These are phyloP conservation scores for Grantiella picta DNA, from an alignment of 2,113 vertebrate species.

Conservation along the genomic window DNA sequence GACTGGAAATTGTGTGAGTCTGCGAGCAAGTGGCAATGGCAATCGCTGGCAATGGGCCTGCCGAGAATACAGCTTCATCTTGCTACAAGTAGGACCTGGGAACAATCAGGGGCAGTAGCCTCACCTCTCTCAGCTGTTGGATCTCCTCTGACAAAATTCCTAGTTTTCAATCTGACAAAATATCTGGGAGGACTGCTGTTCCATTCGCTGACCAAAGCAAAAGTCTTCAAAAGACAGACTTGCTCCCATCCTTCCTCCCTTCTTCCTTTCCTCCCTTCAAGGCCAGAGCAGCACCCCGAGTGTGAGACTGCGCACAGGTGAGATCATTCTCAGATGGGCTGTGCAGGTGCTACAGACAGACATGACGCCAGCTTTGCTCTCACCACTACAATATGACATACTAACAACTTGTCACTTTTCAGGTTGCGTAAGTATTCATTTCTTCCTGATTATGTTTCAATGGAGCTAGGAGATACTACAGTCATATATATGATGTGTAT, in stretches of 20 bases:
- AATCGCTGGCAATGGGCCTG: background rate
- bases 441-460: conserved; percentile 12
- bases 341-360: background rate
- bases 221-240: background rate
- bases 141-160: background rate
- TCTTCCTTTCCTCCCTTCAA: too few species aligned
- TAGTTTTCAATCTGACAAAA: background rate
- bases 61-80: background rate
- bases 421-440: conserved; percentile 1
- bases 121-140: background rate
- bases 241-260: background rate
- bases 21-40: fast-evolving
- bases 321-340: background rate
- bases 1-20: fast-evolving
- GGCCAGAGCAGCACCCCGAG: background rate
- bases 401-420: background rate
- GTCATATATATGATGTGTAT: background rate
- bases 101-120: background rate
- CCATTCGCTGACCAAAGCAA: background rate
- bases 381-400: background rate
- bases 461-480: background rate
- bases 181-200: background rate
- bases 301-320: background rate
- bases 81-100: background rate
- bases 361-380: background rate